Evolutionary conservation across 2,888 invertebrate species (phyloP), one percentile per base, ranked within the genome.

Genomic region (Sarcophaga variegata): DNA sequence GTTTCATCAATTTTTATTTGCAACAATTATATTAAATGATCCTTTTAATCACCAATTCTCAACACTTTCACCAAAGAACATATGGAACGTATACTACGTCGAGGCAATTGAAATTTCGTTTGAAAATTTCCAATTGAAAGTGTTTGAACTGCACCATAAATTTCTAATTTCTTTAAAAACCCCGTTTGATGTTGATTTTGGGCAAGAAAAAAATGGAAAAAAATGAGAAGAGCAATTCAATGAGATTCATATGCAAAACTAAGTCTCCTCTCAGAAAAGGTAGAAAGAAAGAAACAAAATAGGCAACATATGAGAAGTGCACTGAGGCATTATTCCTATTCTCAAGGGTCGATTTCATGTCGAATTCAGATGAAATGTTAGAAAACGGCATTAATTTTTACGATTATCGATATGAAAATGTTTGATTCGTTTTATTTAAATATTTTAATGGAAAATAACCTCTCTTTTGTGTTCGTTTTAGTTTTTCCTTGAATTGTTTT

Each of bases 271-370:
- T 62, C n/a, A 12, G 17, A 45, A n/a, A 69, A 77, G 59, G 47
- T 45, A 62, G 4, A 72, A 49, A 60, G n/a, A 25, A 62, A 64
- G 12, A 25, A 27, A 22, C 54, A 63, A 64, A 62, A 54, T 45
- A 63, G 25, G 45, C 60, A 75, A 74, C 60, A 77, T 76, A 63
- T 76, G 78, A 84, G 66, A 87, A 84, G 72, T 87, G 87, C 87
- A 84, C 71, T 84, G 84, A 84, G 81, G 84, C 87, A 84, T 74
- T 79, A 87, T 76, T 84, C 87, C 84, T 79, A 87, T 76, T 84
- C 87, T 87, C 84, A 79, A 79, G 87, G 87, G 87, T 76, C 87
- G 81, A 75, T 69, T 84, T 87, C 17, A 70, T 59, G 63, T 37
- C 45, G 37, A 62, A 37, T 37, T 12, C 12, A 75, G 78, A 81